Conservation (phyloP, 1,140 invertebrate species). For the Megathymus violae region DNA sequence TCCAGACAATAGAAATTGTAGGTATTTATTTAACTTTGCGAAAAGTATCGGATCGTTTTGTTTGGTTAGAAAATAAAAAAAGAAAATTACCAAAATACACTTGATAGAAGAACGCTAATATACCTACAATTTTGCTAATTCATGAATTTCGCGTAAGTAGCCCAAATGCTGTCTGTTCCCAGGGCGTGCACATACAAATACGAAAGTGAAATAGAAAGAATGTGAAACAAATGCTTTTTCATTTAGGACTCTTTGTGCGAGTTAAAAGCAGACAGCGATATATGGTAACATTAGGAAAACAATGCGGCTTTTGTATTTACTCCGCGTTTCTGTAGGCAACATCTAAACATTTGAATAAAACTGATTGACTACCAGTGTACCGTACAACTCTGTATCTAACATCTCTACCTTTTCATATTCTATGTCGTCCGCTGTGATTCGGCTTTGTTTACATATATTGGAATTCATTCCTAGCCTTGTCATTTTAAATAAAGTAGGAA, state of each 20-base stretch:
- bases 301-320: slow-evolving; percentile 58
- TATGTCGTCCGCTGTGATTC: slow-evolving; percentile 5
- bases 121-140: slow-evolving; percentile 5
- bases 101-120: background rate
- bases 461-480: slow-evolving; percentile 1
- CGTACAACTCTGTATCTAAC: slow-evolving; percentile 19
- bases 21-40: background rate
- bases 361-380: slow-evolving; percentile 48
- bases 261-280: slow-evolving; percentile 63
- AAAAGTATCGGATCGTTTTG: background rate
- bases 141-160: slow-evolving; percentile 21
- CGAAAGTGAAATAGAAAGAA: slow-evolving; percentile 51
- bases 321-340: slow-evolving; percentile 49
- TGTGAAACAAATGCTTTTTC: slow-evolving; percentile 68
- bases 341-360: slow-evolving; percentile 53
- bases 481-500: slow-evolving; percentile 3
- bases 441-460: background rate
- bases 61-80: background rate
- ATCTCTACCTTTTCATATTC: slow-evolving; percentile 3
- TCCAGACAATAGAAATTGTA: background rate
- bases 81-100: slow-evolving; percentile 8
- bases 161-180: slow-evolving; percentile 13
- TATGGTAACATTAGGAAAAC: slow-evolving; percentile 71
- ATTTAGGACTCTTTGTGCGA: slow-evolving; percentile 63
- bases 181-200: slow-evolving; percentile 42